Conservation (phyloP, 1,140 invertebrate genomes). For the Gerris buenoi region DNA sequence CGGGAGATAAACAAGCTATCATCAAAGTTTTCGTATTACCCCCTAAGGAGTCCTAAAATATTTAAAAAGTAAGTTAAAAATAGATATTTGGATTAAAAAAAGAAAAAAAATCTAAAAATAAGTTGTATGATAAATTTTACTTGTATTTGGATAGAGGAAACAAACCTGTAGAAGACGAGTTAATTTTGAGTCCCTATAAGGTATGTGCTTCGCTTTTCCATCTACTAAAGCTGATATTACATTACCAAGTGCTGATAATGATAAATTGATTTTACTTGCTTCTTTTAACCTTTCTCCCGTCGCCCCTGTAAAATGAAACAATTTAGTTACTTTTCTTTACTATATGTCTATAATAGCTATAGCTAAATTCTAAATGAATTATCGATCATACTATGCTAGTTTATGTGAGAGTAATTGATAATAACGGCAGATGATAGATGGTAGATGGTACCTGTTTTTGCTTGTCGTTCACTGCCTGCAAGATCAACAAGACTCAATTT, state of each 20-base stretch:
- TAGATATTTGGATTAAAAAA: too few relatives aligned
- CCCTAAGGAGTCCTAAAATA: conserved; percentile 64
- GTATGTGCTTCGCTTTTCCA: conserved; percentile 78
- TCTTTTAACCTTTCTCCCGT: conserved; percentile 77
- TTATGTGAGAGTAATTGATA: too few relatives aligned
- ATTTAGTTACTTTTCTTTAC: not conserved
- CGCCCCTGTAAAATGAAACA: conserved; percentile 37
- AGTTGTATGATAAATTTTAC: too few relatives aligned
- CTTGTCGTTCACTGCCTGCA: conserved; percentile 74
- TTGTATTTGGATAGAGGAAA: too few relatives aligned
- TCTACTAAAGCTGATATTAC: conserved; percentile 86
- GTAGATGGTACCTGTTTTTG: conserved; percentile 57
- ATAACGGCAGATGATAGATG: too few relatives aligned
- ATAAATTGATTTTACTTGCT: conserved; percentile 91
- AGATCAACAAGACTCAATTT: conserved; percentile 83
- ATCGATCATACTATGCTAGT: too few relatives aligned
- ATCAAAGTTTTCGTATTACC: conserved; percentile 89
- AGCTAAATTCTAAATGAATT: not conserved
- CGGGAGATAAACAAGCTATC: conserved; percentile 83
- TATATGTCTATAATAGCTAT: not conserved
- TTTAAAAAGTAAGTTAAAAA: too few relatives aligned
- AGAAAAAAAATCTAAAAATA: too few relatives aligned
- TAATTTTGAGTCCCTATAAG: conserved; percentile 86
- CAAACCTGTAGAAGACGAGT: conserved; percentile 66
- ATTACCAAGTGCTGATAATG: conserved; percentile 81